Base-by-base conservation (phyloP, 2,797 vertebrate genomes). In the Hapalemur alaotrensis region DNA sequence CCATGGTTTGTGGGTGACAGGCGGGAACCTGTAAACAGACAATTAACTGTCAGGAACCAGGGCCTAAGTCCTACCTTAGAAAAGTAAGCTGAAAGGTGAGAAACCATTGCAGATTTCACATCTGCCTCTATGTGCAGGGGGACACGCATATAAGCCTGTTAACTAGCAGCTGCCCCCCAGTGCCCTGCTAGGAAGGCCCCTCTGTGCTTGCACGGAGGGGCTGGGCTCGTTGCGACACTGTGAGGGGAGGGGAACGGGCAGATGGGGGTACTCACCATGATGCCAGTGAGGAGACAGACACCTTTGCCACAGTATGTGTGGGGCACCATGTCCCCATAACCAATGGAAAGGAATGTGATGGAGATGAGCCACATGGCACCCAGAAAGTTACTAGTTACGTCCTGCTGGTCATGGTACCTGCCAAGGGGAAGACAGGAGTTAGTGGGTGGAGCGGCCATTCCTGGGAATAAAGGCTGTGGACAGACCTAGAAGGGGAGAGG, bases 351-450 rank as follows among this genome's bases (percentile, higher is more conserved):
- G 98, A 99, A 99, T 23, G 99, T 99, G 99, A 99, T 99, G 98
- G 99, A 99, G 98, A 99, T 99, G 85, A 99, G 99, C 99, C 99
- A 99, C 99, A 99, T 99, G 97, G 99, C 99, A 1, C 99, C 99
- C 98, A 99, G 99, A 98, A 99, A 99, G 99, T 99, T 99, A 98
- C 99, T 99, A 98, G 99, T 99, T 85, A 99, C 99, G 0, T 99
- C 99, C 98, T 99, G 99, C 95, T 99, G 99, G 98, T 99, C 99
- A 0, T 99, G 99, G 98, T 99, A 99, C 99, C 99, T 99, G 97
- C 94, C 97, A 43, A 97, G 93, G 95, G 97, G 92, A 86, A 98
- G 28, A 84, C 0, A 0, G 87, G 81, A 9, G 22, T 94, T 92
- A 96, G 96, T 28, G 0, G 5, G 1, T 0, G 25, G 32, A 52